Evolutionary conservation across 2,888 invertebrate species (phyloP), one percentile per base, ranked within the genome.

Genomic region (Andrena trimmerana): DNA sequence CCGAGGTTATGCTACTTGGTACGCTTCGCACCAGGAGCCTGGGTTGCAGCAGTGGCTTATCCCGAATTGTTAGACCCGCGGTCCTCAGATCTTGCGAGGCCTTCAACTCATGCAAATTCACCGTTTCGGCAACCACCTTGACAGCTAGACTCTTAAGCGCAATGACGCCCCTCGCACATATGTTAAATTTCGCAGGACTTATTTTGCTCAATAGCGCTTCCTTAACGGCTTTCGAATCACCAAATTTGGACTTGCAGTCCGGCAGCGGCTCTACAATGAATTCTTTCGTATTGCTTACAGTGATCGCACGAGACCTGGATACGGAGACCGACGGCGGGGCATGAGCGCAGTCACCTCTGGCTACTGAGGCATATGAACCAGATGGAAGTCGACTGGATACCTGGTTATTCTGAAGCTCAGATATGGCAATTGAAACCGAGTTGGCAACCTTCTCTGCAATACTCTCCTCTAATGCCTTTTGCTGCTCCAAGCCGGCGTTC

Each of bases 311-410:
- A 1, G 6, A 20, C 31, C 42, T 65, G 1, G 65, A 65, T 5
- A 65, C 42, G 10, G 48, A 10, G 1, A 42, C 13, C 6, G 42
- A 13, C 0, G 42, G 20, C 16, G 36, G 8, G 2, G 24, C 10
- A 1, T 20, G 5, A 0, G 2, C 0, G 2, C 13, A 1, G 0
- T 8, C 10, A 0, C 2, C 13, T 5, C 7, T 2, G 13, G 16
- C 65, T 0, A 27, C 48, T 1, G 48, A 20, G 2, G 65, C 65
- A 24, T 65, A 65, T 2, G 65, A 16, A 2, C 24, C 24, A 27
- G 48, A 24, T 2, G 16, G 4, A 33, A 33, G 8, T 8, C 24
- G 42, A n/a, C n/a, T 42, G n/a, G 3, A 0, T 0, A 6, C 13
- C 0, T 16, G 16, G 5, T 6, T 16, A 6, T n/a, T 50, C 1